phyloP scores from a whole-genome alignment of 2,113 vertebrate species.

The Pterocles orientalis region DNA sequence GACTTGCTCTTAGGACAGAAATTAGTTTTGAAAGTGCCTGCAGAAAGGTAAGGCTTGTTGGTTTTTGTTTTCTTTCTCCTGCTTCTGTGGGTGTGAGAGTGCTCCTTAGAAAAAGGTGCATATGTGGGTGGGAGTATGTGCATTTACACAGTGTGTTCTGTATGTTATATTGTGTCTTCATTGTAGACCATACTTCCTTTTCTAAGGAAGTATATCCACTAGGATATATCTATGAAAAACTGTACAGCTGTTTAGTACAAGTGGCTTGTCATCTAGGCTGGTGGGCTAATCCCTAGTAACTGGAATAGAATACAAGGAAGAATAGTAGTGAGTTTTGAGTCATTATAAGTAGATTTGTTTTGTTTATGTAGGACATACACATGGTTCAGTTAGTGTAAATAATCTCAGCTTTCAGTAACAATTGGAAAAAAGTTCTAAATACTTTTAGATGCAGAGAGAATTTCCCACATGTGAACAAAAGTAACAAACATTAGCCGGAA shows the following conservation, averaged over 20 bases:
- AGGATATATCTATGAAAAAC: background rate
- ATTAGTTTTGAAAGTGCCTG: constrained; percentile 87
- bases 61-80: background rate
- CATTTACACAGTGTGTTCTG: background rate
- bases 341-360: background rate
- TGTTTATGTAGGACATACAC: background rate
- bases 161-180: background rate
- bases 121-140: background rate
- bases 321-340: background rate
- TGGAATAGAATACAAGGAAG: background rate
- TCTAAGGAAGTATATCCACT: background rate
- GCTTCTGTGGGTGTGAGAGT: background rate
- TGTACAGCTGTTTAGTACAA: background rate
- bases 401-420: background rate
- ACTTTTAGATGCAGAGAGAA: background rate
- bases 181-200: background rate
- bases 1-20: constrained; percentile 84
- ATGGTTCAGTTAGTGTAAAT: background rate
- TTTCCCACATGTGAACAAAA: background rate
- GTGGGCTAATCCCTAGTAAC: background rate
- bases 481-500: background rate
- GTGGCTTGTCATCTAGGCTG: background rate
- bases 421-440: background rate
- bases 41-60: constrained; percentile 77
- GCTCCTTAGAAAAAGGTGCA: background rate